Evolutionary conservation across 2,888 invertebrate species (phyloP), one percentile per base, ranked within the genome.

Genomic region (Salticus scenicus): DNA sequence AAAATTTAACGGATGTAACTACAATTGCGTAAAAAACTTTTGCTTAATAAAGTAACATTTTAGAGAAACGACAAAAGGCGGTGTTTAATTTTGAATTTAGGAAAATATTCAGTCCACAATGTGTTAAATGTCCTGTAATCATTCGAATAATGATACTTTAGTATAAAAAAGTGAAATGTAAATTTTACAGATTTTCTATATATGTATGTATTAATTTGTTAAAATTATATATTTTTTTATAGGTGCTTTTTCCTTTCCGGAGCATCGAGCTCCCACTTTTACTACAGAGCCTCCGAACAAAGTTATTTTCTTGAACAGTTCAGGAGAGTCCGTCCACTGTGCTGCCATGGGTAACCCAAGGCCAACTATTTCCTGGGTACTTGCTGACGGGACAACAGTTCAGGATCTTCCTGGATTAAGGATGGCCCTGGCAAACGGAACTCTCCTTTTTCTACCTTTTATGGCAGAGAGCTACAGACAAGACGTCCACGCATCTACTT

Each of bases 371-470:
- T 72, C 80, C 5, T 88, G 88, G 88, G 83, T 87, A 12, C 71
- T 80, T 20, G 85, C 84, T n/a, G 88, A 88, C 66, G 88, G 88
- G 42, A 87, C 84, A 33, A 30, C 78, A 8, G 81, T 85, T 0
- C 57, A 73, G 20, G 88, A 88, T 66, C 51, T 88, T 1, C 81
- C 88, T 12, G 88, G 88, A 8, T 66, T 88, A 5, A 73, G 88
- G n/a, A 69, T 87, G 2, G 42, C 87, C 10, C 75, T 87, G 20
- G 75, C 87, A 7, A 88, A 98, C 92, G 98, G 98, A 90, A 97
- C 97, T 90, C 92, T 98, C 90, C 95, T 97, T 72, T 97, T 98
- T 91, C 97, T 97, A 87, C 97, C 98, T 33, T 98, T 98, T 94
- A 94, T 97, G 86, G 97, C 97, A 69, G 96, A 96, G 91, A 96